Conservation (phyloP, 2,113 vertebrate species). For the Salvelinus namaycush region DNA sequence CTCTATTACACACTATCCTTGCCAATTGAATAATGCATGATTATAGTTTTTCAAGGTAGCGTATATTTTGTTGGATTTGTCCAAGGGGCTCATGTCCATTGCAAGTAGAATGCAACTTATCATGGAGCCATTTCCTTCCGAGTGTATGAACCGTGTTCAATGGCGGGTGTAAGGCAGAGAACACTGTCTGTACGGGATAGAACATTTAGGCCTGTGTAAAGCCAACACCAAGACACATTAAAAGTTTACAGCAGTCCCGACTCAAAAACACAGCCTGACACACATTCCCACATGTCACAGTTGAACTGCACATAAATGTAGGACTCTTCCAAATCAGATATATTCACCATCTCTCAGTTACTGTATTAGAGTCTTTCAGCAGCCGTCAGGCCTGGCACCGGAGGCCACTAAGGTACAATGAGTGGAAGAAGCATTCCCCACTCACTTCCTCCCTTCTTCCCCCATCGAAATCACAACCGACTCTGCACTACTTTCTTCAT, state of each 20-base stretch:
- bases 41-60: constrained; percentile 80
- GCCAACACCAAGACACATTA: too few relatives aligned
- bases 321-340: neutral
- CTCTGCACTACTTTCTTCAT: neutral
- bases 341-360: neutral
- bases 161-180: neutral
- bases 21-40: constrained; percentile 81
- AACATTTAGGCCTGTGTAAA: too few relatives aligned
- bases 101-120: constrained; percentile 56
- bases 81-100: constrained; percentile 62
- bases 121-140: constrained; percentile 49
- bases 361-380: neutral
- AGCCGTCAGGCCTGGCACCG: too few relatives aligned
- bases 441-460: neutral
- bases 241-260: too few relatives aligned
- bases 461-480: constrained; percentile 10
- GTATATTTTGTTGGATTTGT: constrained; percentile 75
- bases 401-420: too few relatives aligned
- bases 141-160: constrained; percentile 30
- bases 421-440: neutral
- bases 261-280: too few relatives aligned
- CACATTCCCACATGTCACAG: neutral
- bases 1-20: constrained; percentile 83
- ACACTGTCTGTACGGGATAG: neutral
- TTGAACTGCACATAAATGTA: neutral